Base-by-base conservation (phyloP, 2,113 vertebrate genomes). In the Suncus etruscus region DNA sequence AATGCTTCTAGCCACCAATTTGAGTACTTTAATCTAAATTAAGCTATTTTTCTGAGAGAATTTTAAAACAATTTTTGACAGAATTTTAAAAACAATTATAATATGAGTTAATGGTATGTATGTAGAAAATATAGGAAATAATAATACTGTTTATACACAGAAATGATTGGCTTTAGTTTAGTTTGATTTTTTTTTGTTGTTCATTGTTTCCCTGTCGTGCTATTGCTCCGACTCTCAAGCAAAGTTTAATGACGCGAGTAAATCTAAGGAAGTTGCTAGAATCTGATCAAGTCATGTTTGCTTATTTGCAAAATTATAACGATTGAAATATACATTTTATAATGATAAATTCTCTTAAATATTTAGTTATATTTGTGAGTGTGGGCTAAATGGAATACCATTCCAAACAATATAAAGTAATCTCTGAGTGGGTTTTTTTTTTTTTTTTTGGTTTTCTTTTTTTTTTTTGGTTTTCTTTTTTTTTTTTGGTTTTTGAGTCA, bases 41-140 rank as follows among this genome's bases (percentile, higher is more conserved):
- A 85, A 88, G 79, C 9, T 79, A 10, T 65, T 82, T 15, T 61
- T 39, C 39, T 39, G 7, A 50, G 58, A 83, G 24, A 87, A 88
- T 86, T 31, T 76, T 90, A 85, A 93, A 86, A 86, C 77, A 74
- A 16, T 93, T 90, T 39, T 39, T 39, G 7, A 50, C 45, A 83
- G 24, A 87, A 88, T 86, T 31, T 76, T 90, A 48, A 85, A 93
- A 86, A 86, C 77, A 74, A 16, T 93, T 90, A 29, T 45, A 10
- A 78, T n/a, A 50, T 61, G 78, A 69, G 87, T 86, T 68, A 86
- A 76, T 79, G n/a, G 32, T 39, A 24, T 15, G 11, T 82, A 51
- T 32, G 4, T 54, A 79, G 11, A 54, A 29, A n/a, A 79, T 88
- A 73, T 31, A 88, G 39, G 69, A 91, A 89, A 94, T 8, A 39